Evolutionary conservation across 2,113 vertebrate species (phyloP).

Genomic region (Spea bombifrons): DNA sequence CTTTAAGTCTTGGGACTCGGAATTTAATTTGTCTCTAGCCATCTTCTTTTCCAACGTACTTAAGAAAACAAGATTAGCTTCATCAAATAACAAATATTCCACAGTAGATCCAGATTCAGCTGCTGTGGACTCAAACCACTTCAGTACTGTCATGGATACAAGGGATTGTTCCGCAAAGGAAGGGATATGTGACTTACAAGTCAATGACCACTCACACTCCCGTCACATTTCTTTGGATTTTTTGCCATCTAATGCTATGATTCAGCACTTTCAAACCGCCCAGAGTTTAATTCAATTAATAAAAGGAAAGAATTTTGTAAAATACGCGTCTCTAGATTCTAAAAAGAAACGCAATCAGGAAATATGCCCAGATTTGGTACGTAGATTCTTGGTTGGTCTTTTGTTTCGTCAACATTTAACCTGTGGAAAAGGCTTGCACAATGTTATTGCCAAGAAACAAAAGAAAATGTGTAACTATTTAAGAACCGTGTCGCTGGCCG

Average conservation of each 20-base stretch:
- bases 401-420: slow-evolving; percentile 65
- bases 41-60: slow-evolving; percentile 68
- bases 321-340: slow-evolving; percentile 66
- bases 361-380: slow-evolving; percentile 76
- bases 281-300: slow-evolving; percentile 73
- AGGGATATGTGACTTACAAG: neutral
- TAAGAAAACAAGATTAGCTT: slow-evolving; percentile 46
- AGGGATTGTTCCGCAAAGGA: slow-evolving; percentile 51
- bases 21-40: slow-evolving; percentile 78
- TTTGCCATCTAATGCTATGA: slow-evolving; percentile 68
- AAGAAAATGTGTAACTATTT: slow-evolving; percentile 67
- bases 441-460: slow-evolving; percentile 62
- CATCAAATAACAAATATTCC: slow-evolving; percentile 53
- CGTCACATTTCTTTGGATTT: neutral
- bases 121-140: neutral
- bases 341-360: slow-evolving; percentile 71
- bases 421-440: slow-evolving; percentile 4
- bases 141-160: no score
- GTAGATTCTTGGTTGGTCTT: slow-evolving; percentile 74
- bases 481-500: slow-evolving; percentile 59
- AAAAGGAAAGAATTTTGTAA: slow-evolving; percentile 69
- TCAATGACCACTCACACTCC: neutral
- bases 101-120: slow-evolving; percentile 3
- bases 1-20: slow-evolving; percentile 42
- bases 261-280: slow-evolving; percentile 80